These are phyloP conservation scores for Vombatus ursinus DNA, from an alignment of 2,113 vertebrate species.

Conservation along the genomic window DNA sequence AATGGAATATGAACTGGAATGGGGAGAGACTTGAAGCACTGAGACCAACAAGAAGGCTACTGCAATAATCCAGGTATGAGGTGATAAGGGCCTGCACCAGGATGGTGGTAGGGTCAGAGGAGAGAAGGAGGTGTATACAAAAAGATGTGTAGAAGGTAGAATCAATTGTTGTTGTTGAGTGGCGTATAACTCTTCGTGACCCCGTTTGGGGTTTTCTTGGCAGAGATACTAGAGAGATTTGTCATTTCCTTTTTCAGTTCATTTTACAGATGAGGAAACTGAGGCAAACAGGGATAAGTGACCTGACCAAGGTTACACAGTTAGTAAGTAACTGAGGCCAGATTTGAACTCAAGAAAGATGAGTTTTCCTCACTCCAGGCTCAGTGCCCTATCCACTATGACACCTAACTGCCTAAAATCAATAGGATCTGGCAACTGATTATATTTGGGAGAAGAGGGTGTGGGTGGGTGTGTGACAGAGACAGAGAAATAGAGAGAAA, in stretches of 20 bases:
- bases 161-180: background rate
- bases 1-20: background rate
- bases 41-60: background rate
- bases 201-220: background rate
- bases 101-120: background rate
- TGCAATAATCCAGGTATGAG: background rate
- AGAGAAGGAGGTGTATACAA: background rate
- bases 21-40: background rate
- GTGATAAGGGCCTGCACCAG: background rate
- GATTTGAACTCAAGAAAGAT: background rate
- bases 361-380: background rate
- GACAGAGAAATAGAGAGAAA: background rate
- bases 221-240: background rate
- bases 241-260: background rate
- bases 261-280: background rate
- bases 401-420: background rate
- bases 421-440: background rate
- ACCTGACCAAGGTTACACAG: background rate
- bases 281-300: background rate
- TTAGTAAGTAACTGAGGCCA: background rate
- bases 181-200: background rate
- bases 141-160: background rate
- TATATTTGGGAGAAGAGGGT: background rate
- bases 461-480: no score
- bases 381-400: background rate